Percentiles rank a stretch among this genome's conserved stretches.
Conservation (phyloP, 2,113 vertebrate genomes). For the Sus scrofa region T2T-Sscrofa CM000818.6:14190001-14190500, state of each 20-base stretch:
- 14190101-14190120: background rate
- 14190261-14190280: background rate
- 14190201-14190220: background rate
- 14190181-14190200: background rate
- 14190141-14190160: constrained; percentile 6
- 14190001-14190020: accelerated
- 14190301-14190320: background rate
- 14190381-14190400: background rate
- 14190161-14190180: background rate
- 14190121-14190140: background rate
- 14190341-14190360: background rate
- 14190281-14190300: background rate
- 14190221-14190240: background rate
- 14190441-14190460: background rate
- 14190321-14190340: background rate
- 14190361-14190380: background rate
- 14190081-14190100: too few species aligned
- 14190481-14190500: background rate
- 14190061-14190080: background rate
- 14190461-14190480: background rate
- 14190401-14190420: constrained; percentile 19
- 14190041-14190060: background rate
- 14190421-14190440: background rate
- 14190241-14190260: background rate
- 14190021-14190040: background rate